These are phyloP conservation scores for Dysmachus trigonus DNA, from an alignment of 2,888 invertebrate genomes.

Conservation along the genomic window DNA sequence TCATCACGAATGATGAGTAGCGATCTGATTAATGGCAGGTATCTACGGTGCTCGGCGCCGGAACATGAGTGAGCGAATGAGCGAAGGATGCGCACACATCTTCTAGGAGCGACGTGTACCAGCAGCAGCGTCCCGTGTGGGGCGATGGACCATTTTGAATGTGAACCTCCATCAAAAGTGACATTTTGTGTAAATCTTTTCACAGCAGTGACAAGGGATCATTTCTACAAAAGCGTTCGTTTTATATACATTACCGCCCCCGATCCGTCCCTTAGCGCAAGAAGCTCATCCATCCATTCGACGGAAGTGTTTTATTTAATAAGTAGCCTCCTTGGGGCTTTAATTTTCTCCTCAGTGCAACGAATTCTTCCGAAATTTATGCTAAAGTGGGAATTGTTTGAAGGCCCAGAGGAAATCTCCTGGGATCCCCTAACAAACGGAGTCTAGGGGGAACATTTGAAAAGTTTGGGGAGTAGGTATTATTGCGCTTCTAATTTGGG, in stretches of 20 bases:
- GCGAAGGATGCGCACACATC: not conserved
- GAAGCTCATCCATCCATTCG: not conserved
- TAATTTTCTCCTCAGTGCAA: not conserved
- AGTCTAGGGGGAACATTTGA: not conserved
- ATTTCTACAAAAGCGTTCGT: not conserved
- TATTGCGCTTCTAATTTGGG: not conserved
- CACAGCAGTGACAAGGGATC: conserved; percentile 5
- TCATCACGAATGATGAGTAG: not conserved
- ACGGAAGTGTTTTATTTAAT: not conserved
- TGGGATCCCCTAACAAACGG: not conserved
- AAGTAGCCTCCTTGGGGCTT: not conserved
- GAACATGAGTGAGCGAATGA: not conserved
- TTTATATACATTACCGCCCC: not conserved
- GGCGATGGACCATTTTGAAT: not conserved
- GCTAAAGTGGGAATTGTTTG: not conserved
- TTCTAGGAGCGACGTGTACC: not conserved
- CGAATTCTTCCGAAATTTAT: not conserved
- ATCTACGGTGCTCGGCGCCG: not conserved
- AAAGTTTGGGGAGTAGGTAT: not conserved
- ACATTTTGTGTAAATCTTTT: conserved; percentile 9
- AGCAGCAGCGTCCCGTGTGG: not conserved
- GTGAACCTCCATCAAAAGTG: conserved; percentile 8
- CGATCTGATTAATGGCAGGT: not conserved
- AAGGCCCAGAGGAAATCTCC: not conserved
- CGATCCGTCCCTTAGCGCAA: not conserved